phyloP scores from a whole-genome alignment of 2,113 vertebrate genomes.

The Damaliscus lunatus region DNA sequence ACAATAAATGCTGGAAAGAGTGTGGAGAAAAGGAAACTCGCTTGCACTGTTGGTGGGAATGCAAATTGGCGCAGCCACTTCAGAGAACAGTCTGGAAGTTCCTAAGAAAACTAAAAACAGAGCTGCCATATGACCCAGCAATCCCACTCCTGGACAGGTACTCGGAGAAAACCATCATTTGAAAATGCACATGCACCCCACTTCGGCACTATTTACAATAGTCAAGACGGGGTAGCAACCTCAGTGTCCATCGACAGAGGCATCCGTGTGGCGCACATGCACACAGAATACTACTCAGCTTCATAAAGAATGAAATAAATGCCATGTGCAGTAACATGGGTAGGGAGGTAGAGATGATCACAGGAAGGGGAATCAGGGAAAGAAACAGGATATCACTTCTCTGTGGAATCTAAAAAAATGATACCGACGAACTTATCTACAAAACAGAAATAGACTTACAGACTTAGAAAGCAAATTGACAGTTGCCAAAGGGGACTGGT shows the following conservation, averaged over 20 bases:
- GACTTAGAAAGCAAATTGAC: not conserved
- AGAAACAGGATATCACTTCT: accelerated
- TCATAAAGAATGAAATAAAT: not conserved
- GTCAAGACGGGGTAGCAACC: not conserved
- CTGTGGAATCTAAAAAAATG: not conserved
- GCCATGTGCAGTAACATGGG: not conserved
- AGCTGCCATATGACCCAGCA: not conserved
- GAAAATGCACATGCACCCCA: accelerated
- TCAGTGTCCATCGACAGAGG: not conserved
- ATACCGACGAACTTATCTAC: accelerated
- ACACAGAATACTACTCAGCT: not conserved
- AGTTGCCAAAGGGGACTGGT: not conserved
- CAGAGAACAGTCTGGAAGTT: not conserved
- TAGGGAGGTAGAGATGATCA: not conserved
- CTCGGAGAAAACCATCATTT: not conserved
- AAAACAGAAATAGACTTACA: not conserved
- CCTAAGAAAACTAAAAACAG: not conserved
- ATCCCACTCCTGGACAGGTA: not conserved
- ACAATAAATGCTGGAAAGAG: not conserved
- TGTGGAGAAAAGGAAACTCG: not conserved
- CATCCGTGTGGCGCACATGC: accelerated
- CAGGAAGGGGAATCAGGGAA: not conserved
- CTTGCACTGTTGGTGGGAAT: not conserved
- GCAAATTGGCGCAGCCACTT: accelerated
- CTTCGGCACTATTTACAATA: not conserved